Conservation (phyloP, 2,888 invertebrate genomes). For the Gastracanthus pulcherrimus region DNA sequence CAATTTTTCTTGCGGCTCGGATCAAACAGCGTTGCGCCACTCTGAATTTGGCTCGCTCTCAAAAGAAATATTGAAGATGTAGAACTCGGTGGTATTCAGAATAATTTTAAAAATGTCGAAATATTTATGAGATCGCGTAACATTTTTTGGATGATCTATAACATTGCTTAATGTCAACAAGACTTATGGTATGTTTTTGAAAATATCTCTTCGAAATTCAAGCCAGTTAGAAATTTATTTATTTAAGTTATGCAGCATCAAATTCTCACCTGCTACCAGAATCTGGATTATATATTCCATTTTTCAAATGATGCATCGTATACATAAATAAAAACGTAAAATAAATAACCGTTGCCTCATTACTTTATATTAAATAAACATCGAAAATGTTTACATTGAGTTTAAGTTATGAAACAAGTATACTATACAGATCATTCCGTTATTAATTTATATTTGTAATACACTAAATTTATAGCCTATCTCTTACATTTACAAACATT, state of each 20-base stretch:
- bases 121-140: slow-evolving; percentile 27
- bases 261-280: neutral
- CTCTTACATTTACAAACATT: too few species aligned
- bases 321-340: too few species aligned
- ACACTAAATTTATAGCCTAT: too few species aligned
- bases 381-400: too few species aligned
- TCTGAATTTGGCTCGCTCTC: slow-evolving; percentile 37
- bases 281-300: neutral
- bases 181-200: slow-evolving; percentile 18
- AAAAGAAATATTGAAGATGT: slow-evolving; percentile 4
- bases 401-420: too few species aligned
- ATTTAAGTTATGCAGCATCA: neutral
- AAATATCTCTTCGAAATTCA: slow-evolving; percentile 20
- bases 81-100: neutral
- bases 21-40: neutral
- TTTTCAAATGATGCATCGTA: neutral
- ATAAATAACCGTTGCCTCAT: too few species aligned
- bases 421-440: too few species aligned
- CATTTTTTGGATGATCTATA: slow-evolving; percentile 26
- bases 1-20: neutral
- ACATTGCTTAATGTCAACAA: slow-evolving; percentile 21
- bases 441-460: too few species aligned
- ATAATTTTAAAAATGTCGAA: slow-evolving; percentile 24
- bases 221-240: neutral
- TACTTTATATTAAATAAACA: too few species aligned